Evolutionary conservation across 2,888 invertebrate genomes (phyloP).

Genomic region (Lepidocyrtinus sp.): DNA sequence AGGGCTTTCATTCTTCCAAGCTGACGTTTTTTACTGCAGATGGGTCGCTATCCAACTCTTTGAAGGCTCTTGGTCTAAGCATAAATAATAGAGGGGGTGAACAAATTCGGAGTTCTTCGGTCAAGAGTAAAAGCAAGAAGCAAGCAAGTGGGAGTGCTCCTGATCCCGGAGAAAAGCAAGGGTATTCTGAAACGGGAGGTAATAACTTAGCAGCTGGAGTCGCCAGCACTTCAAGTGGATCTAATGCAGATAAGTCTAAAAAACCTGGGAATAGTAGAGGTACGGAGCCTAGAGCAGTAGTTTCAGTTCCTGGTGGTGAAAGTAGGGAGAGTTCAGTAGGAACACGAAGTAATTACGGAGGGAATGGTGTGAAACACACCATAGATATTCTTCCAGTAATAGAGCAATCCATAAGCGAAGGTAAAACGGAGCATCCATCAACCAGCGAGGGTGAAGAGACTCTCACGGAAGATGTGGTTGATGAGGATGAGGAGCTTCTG

Average conservation of each 20-base stretch:
- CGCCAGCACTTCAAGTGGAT: not conserved
- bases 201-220: conserved; percentile 13
- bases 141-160: not conserved
- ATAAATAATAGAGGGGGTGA: not conserved
- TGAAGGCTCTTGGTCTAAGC: conserved; percentile 54
- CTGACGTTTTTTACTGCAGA: conserved; percentile 56
- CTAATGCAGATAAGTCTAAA: conserved; percentile 35
- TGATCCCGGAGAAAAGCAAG: not conserved
- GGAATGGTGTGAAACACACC: conserved; percentile 5
- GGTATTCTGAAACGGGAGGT: not conserved
- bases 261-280: no score
- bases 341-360: conserved; percentile 12
- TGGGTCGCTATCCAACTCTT: conserved; percentile 51
- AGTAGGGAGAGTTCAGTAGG: conserved; percentile 4
- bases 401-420: conserved; percentile 54
- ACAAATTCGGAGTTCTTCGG: conserved; percentile 26
- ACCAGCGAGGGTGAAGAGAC: conserved; percentile 56
- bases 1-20: conserved; percentile 63
- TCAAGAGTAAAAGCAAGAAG: conserved; percentile 34
- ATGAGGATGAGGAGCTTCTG: conserved; percentile 57
- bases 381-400: conserved; percentile 45
- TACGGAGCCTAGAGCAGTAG: conserved; percentile 21
- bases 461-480: conserved; percentile 49
- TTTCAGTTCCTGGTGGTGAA: conserved; percentile 4
- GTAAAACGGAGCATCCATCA: conserved; percentile 50